Conservation (phyloP, 2,888 invertebrate genomes). For the Hermaeophaga mercurialis region DNA sequence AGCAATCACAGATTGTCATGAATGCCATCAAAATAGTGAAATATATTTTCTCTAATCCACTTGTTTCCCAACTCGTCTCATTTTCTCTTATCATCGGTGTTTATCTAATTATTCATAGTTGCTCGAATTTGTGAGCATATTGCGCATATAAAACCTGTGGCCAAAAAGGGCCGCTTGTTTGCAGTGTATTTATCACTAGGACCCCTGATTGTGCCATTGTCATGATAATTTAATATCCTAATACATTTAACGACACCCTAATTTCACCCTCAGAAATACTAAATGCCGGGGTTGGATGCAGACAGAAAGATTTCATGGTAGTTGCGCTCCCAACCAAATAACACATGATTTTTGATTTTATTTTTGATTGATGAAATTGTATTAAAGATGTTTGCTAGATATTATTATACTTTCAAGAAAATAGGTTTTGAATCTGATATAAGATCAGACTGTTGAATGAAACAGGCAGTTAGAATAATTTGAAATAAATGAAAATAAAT, state of each 20-base stretch:
- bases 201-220: constrained; percentile 59
- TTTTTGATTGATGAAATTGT: too few species aligned
- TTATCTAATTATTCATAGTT: constrained; percentile 55
- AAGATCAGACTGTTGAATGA: too few species aligned
- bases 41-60: too few species aligned
- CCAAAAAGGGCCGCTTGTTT: constrained; percentile 59
- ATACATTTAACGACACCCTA: constrained; percentile 60
- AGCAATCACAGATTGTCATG: too few species aligned
- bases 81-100: constrained; percentile 35
- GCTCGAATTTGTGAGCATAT: constrained; percentile 57
- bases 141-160: constrained; percentile 59
- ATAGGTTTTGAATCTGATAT: too few species aligned
- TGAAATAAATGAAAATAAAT: too few species aligned
- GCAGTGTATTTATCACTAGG: constrained; percentile 58
- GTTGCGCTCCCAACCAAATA: constrained; percentile 17
- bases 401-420: too few species aligned
- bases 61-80: constrained; percentile 14
- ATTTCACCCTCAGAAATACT: constrained; percentile 50
- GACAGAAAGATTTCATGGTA: constrained; percentile 30
- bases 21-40: too few species aligned
- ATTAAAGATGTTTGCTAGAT: too few species aligned
- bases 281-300: constrained; percentile 32
- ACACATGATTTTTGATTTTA: constrained; percentile 2
- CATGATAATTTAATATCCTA: constrained; percentile 61
- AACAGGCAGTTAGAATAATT: too few species aligned